Conservation (phyloP, 2,113 vertebrate species). For the Myiozetetes cayanensis region DNA sequence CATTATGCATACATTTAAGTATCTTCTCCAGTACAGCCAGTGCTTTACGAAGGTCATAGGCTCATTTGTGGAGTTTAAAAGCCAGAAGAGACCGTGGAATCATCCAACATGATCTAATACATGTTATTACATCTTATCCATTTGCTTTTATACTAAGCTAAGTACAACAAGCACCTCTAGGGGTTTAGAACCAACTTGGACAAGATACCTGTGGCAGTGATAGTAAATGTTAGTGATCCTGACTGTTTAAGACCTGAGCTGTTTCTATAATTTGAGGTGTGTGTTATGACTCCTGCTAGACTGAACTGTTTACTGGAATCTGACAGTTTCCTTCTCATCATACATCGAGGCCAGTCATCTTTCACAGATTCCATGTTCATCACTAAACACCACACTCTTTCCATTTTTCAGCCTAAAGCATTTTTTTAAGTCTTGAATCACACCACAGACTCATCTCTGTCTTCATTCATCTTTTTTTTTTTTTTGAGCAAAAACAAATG, state of each 20-base stretch:
- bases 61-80: not conserved
- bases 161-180: not conserved
- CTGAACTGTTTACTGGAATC: not conserved
- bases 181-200: not conserved
- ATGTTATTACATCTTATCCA: not conserved
- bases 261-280: not conserved
- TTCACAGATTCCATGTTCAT: not conserved
- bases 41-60: not conserved
- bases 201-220: not conserved
- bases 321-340: not conserved
- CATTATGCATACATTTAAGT: not conserved
- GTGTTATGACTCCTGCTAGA: not conserved
- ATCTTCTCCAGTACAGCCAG: not conserved
- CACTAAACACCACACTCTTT: not conserved
- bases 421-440: not conserved
- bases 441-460: not conserved
- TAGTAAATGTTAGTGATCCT: not conserved
- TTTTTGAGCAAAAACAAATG: not conserved
- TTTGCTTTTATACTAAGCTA: not conserved
- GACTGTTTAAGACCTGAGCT: not conserved
- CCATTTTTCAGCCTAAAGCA: not conserved
- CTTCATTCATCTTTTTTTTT: not conserved
- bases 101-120: not conserved
- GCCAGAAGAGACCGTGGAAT: not conserved
- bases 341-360: not conserved